Conservation (phyloP, 2,888 invertebrate genomes). For the Rapana venosa region DNA sequence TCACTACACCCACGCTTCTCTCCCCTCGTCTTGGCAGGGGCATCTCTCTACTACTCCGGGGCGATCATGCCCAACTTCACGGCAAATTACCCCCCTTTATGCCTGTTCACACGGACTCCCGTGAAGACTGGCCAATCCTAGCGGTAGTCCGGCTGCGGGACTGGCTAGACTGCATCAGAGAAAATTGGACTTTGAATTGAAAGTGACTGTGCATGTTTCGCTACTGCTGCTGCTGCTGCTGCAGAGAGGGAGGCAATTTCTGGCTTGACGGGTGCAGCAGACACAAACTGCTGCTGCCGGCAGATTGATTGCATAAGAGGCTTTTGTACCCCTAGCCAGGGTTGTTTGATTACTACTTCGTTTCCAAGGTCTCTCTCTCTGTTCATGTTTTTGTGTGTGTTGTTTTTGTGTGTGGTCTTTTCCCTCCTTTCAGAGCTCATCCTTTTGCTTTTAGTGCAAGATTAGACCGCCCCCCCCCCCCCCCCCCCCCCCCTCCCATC, state of each 20-base stretch:
- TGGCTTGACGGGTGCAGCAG: background rate
- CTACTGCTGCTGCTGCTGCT: background rate
- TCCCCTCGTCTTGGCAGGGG: background rate
- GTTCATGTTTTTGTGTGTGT: no score
- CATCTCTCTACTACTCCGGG: background rate
- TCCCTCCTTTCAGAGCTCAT: no score
- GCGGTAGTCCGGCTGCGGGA: background rate
- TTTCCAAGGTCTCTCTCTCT: background rate
- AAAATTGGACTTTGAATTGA: slow-evolving; percentile 14
- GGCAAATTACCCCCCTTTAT: background rate
- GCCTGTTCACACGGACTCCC: slow-evolving; percentile 2
- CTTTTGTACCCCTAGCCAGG: background rate
- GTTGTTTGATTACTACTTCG: background rate
- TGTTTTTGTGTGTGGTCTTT: no score
- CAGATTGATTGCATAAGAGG: slow-evolving; percentile 22
- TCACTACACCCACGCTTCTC: background rate
- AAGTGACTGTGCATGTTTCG: slow-evolving; percentile 18
- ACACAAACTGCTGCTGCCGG: background rate
- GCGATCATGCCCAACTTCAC: background rate
- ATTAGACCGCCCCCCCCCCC: slow-evolving; percentile 5
- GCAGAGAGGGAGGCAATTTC: background rate
- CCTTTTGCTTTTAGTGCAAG: background rate
- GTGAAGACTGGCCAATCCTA: background rate
- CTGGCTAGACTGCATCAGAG: background rate
- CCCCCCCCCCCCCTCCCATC: background rate